Evolutionary conservation across 2,888 invertebrate genomes (phyloP).

Genomic region (Apotomis capreana): DNA sequence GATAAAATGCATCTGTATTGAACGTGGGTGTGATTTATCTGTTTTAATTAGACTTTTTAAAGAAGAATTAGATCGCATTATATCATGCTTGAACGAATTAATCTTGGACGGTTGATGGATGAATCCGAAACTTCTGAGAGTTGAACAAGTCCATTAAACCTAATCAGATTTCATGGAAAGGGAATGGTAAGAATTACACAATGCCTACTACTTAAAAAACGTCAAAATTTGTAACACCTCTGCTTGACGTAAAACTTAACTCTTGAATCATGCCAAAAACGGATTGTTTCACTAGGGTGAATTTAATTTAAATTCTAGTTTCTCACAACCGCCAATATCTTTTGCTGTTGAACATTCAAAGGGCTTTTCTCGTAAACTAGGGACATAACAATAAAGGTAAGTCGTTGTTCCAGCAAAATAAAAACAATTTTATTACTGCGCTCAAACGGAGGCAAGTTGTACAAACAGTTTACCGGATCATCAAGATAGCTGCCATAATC

Average conservation of each 20-base stretch:
- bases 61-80: conserved; percentile 31
- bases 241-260: too few relatives aligned
- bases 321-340: too few relatives aligned
- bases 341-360: background rate
- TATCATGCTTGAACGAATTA: conserved; percentile 31
- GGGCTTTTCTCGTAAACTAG: background rate
- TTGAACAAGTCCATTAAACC: conserved; percentile 24
- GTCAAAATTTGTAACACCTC: background rate
- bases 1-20: conserved; percentile 56
- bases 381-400: background rate
- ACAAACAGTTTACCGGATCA: conserved; percentile 43
- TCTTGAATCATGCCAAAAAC: too few relatives aligned
- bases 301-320: too few relatives aligned
- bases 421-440: conserved; percentile 11
- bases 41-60: conserved; percentile 34
- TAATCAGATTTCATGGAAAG: conserved; percentile 25
- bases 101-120: conserved; percentile 30
- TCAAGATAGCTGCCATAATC: conserved; percentile 46
- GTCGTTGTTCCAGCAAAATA: background rate
- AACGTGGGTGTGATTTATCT: conserved; percentile 41
- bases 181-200: conserved; percentile 8
- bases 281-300: too few relatives aligned
- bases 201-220: background rate
- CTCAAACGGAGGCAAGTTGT: conserved; percentile 27
- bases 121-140: conserved; percentile 15